Percentiles rank a stretch among this genome's conserved stretches.
phyloP scores from a whole-genome alignment of 2,113 vertebrate genomes.

The Platichthys stellatus region DNA sequence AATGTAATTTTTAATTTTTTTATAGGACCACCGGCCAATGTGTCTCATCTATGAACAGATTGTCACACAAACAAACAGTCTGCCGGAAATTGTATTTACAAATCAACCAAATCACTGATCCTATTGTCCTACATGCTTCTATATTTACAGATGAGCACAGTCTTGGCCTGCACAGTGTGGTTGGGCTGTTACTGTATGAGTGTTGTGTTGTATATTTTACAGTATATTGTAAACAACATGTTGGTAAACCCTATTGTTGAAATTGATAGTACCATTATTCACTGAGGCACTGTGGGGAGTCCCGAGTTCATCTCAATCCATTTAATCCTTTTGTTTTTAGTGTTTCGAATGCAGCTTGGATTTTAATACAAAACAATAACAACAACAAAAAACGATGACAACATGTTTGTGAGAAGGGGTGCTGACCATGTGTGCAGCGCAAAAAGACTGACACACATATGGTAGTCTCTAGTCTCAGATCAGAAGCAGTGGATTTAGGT shows the following conservation, averaged over 20 bases:
- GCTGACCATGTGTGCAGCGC: constrained; percentile 30
- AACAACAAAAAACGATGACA: constrained; percentile 45
- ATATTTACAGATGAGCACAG: too few species aligned
- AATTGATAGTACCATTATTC: constrained; percentile 9
- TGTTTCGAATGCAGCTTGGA: constrained; percentile 33
- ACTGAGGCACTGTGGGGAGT: constrained; percentile 12
- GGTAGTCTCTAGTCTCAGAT: constrained; percentile 47
- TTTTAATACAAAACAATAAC: constrained; percentile 25
- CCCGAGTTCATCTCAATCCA: constrained; percentile 34
- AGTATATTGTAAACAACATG: constrained; percentile 21
- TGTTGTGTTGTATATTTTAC: constrained; percentile 14
- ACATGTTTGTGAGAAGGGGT: constrained; percentile 62
- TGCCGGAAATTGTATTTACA: not conserved
- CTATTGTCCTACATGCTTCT: too few species aligned
- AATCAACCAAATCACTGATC: not conserved
- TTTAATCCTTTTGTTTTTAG: constrained; percentile 69
- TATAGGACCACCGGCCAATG: too few species aligned
- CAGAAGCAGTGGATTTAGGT: constrained; percentile 41
- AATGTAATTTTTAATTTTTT: too few species aligned
- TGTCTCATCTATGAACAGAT: too few species aligned
- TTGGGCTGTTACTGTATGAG: not conserved
- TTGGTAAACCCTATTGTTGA: constrained; percentile 4
- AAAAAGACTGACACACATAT: constrained; percentile 62
- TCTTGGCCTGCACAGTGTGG: too few species aligned
- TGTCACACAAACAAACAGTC: not conserved